These are phyloP conservation scores for Pangasianodon hypophthalmus DNA, from an alignment of 2,113 vertebrate species.

Conservation along the genomic window DNA sequence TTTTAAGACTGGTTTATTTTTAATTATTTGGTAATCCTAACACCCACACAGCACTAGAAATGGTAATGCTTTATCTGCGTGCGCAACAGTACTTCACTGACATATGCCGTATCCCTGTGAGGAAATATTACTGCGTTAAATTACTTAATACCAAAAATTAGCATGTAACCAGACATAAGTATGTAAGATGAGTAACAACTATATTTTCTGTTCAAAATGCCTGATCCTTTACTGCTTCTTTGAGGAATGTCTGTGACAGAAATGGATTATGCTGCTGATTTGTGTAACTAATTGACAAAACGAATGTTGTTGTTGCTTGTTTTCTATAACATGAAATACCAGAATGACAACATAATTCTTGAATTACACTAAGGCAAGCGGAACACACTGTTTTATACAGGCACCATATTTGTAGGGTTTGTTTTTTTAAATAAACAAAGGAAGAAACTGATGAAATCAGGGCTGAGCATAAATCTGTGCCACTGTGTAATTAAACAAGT, in stretches of 20 bases:
- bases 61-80: neutral
- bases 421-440: constrained; percentile 11
- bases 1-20: neutral
- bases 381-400: constrained; percentile 3
- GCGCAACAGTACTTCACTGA: neutral
- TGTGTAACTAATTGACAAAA: neutral
- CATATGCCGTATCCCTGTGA: neutral
- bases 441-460: constrained; percentile 18
- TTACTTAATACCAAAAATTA: neutral
- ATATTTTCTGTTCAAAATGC: neutral
- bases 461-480: constrained; percentile 22
- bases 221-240: neutral
- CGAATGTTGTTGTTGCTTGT: neutral
- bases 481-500: constrained; percentile 48
- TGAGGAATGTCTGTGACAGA: neutral
- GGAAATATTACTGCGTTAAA: neutral
- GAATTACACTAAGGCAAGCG: constrained; percentile 20
- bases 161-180: neutral
- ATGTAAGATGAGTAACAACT: constrained; percentile 4
- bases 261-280: neutral
- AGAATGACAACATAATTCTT: neutral
- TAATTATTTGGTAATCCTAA: neutral
- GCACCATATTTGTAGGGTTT: neutral
- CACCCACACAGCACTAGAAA: neutral
- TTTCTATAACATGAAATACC: neutral